Evolutionary conservation across 2,888 invertebrate genomes (phyloP).

Genomic region (Ischnura elegans): DNA sequence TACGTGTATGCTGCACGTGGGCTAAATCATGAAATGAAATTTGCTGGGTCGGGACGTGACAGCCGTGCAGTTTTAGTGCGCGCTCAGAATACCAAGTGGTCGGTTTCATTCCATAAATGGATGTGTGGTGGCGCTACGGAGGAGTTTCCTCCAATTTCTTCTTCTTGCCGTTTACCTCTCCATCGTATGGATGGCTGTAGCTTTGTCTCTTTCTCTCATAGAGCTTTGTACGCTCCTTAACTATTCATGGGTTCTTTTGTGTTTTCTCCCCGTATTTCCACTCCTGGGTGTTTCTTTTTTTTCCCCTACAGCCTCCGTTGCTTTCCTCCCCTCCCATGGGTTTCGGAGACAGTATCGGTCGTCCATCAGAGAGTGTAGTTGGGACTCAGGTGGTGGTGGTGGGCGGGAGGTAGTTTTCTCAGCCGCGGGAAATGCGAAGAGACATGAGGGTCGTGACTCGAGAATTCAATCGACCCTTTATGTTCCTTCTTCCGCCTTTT

Average conservation of each 20-base stretch:
- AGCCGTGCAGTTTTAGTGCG: not conserved
- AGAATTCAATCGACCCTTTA: not conserved
- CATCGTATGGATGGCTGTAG: not conserved
- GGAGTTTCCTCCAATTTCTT: not conserved
- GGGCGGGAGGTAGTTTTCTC: not conserved
- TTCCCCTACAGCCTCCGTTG: not conserved
- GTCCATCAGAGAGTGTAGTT: not conserved
- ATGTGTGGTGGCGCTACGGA: not conserved
- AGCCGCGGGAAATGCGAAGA: not conserved
- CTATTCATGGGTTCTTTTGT: conserved; percentile 35
- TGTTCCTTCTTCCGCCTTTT: not conserved
- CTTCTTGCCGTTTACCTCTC: not conserved
- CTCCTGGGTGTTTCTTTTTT: not conserved
- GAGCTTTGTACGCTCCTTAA: not conserved
- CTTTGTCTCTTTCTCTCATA: not conserved
- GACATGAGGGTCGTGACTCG: conserved; percentile 24
- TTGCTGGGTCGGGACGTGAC: not conserved
- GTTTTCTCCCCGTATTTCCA: not conserved
- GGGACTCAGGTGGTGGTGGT: not conserved
- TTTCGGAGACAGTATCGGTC: conserved; percentile 2
- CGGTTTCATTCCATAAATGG: conserved; percentile 13
- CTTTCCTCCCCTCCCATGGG: not conserved
- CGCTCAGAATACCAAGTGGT: not conserved
- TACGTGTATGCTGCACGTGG: not conserved
- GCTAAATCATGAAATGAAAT: not conserved